A percentile compares a stretch with the other conserved stretches of the same genome.
Conservation (phyloP, 2,113 vertebrate genomes). For the Hiodon alosoides region DNA sequence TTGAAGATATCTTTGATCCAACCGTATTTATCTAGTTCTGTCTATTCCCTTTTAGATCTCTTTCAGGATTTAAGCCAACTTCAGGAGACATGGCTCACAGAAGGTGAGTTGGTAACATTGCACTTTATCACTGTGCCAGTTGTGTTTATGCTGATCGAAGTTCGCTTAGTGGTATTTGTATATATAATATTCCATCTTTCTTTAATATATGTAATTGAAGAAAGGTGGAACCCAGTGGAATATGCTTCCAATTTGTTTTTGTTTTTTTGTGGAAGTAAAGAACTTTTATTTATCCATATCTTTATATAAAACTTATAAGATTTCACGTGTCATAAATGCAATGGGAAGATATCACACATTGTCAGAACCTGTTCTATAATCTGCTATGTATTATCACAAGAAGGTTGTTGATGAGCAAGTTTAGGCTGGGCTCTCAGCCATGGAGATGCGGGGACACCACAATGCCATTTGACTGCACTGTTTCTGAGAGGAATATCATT, state of each 20-base stretch:
- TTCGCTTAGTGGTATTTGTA: not conserved
- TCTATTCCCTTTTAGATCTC: slow-evolving; percentile 69
- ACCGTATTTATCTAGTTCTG: slow-evolving; percentile 3
- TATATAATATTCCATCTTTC: not conserved
- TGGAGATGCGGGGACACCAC: not conserved
- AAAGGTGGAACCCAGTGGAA: not conserved
- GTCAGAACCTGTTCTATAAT: not conserved
- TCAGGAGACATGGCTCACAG: slow-evolving; percentile 94
- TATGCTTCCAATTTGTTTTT: not conserved
- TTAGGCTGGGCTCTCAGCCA: not conserved
- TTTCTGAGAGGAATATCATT: not conserved
- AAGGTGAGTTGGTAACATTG: slow-evolving; percentile 71
- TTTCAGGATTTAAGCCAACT: slow-evolving; percentile 95
- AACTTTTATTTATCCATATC: too few species aligned
- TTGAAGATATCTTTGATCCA: not conserved
- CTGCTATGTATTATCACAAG: not conserved
- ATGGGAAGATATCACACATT: not conserved
- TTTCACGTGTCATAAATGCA: not conserved
- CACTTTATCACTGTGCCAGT: not conserved
- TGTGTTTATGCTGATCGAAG: not conserved
- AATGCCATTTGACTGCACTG: not conserved
- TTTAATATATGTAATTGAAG: too few species aligned
- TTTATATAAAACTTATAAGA: not conserved
- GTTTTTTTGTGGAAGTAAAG: too few species aligned
- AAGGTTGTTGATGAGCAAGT: not conserved